These are phyloP conservation scores for Plecturocebus donacophilus DNA, from an alignment of 2,113 vertebrate genomes.

Conservation along the genomic window DNA sequence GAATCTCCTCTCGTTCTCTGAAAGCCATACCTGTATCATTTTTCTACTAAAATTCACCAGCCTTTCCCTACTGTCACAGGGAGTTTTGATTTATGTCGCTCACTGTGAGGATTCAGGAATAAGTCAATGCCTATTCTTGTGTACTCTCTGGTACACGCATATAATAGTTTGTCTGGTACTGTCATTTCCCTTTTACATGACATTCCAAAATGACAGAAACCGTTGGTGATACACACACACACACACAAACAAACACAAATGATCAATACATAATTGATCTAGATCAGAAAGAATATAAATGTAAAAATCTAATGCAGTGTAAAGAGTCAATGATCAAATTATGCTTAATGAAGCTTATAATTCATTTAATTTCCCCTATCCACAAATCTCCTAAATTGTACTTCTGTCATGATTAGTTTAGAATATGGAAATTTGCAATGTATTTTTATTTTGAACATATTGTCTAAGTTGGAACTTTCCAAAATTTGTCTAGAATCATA, in stretches of 20 bases:
- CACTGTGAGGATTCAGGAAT: constrained; percentile 53
- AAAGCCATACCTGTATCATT: constrained; percentile 3
- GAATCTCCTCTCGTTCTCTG: not conserved
- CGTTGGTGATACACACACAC: not conserved
- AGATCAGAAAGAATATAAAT: not conserved
- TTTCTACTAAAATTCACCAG: not conserved
- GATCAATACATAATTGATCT: not conserved
- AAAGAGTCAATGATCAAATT: not conserved
- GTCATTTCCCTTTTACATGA: constrained; percentile 52
- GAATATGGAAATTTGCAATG: not conserved
- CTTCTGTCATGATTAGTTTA: not conserved
- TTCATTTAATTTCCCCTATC: not conserved
- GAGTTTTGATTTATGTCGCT: constrained; percentile 65
- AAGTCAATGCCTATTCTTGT: constrained; percentile 48
- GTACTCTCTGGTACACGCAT: constrained; percentile 28
- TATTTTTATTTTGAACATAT: constrained; percentile 7
- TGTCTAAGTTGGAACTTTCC: not conserved
- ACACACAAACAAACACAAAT: not conserved
- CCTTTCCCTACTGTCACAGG: constrained; percentile 48
- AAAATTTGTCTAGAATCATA: not conserved
- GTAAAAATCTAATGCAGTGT: not conserved
- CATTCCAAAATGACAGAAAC: constrained; percentile 48
- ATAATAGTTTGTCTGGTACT: constrained; percentile 56
- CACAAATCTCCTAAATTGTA: not conserved
- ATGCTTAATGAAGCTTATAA: not conserved